These are phyloP conservation scores for Stichopus horrens DNA, from an alignment of 53 echinoderm and acorn worm genomes.

Conservation along the genomic window DNA sequence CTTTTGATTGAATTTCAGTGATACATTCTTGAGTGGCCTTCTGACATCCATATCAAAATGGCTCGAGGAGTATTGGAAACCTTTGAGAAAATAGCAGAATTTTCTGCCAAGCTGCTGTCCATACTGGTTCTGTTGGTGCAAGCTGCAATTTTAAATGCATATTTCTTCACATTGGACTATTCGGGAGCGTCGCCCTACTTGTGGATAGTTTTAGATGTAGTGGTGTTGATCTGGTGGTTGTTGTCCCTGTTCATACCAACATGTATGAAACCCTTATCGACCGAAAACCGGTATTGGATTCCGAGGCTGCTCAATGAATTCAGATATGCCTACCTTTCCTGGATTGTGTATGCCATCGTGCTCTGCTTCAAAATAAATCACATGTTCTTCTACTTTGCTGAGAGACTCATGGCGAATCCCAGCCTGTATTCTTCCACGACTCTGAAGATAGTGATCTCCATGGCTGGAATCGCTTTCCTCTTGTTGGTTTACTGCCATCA, in stretches of 20 bases:
- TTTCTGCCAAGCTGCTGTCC: conserved; percentile 65
- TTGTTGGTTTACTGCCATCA: conserved; percentile 71
- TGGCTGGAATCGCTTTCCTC: conserved; percentile 66
- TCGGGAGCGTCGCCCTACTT: conserved; percentile 52
- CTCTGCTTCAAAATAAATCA: conserved; percentile 63
- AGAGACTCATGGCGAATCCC: conserved; percentile 1
- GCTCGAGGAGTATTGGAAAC: neutral
- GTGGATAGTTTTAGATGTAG: conserved; percentile 68
- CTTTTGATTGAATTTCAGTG: too few relatives aligned
- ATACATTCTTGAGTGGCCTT: too few relatives aligned
- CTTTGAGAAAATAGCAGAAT: conserved; percentile 37
- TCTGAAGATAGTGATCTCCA: conserved; percentile 67
- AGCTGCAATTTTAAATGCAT: conserved; percentile 56
- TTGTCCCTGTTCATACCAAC: neutral
- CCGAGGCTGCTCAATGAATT: conserved; percentile 50
- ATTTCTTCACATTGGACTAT: conserved; percentile 66
- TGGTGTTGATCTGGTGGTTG: conserved; percentile 65
- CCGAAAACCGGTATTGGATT: neutral
- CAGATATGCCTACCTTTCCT: conserved; percentile 66
- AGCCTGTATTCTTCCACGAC: conserved; percentile 62
- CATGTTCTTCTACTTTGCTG: conserved; percentile 76
- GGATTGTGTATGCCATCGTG: conserved; percentile 67
- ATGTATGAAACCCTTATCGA: neutral
- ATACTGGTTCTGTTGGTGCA: conserved; percentile 63
- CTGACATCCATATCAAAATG: too few relatives aligned